Conservation (phyloP, 2,113 vertebrate species). For the Rhineura floridana region DNA sequence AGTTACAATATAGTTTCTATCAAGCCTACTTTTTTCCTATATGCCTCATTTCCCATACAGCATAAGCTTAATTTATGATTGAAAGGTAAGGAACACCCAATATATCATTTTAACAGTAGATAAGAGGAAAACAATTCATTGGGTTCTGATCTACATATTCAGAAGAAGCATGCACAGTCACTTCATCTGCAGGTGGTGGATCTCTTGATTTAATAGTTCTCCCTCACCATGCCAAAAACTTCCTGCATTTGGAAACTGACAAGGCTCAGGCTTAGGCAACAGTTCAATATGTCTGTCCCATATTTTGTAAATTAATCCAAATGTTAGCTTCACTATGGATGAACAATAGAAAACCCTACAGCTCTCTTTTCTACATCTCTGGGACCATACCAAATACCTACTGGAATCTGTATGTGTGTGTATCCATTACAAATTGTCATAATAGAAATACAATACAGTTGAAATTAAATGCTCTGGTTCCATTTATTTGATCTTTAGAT, state of each 20-base stretch:
- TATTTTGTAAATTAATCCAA: conserved; percentile 4
- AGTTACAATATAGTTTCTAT: background rate
- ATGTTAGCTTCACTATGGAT: background rate
- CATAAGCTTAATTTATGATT: background rate
- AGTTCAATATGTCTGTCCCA: background rate
- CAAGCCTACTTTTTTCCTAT: background rate
- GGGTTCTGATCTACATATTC: background rate
- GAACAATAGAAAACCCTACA: background rate
- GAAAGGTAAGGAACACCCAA: background rate
- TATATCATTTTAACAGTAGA: background rate
- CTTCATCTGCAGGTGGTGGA: background rate
- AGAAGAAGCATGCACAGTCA: background rate
- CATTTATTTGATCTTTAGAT: background rate
- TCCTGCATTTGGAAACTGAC: background rate
- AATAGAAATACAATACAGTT: background rate
- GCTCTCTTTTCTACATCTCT: background rate
- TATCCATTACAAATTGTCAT: too few species aligned
- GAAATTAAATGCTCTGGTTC: background rate
- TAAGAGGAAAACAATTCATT: background rate
- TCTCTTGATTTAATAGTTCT: background rate
- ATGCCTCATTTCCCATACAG: background rate
- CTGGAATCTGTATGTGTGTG: background rate
- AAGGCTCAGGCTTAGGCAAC: background rate
- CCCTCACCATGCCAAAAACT: too few species aligned
- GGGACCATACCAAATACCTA: background rate